Conservation (phyloP, 2,113 vertebrate genomes). For the Neogale vison region DNA sequence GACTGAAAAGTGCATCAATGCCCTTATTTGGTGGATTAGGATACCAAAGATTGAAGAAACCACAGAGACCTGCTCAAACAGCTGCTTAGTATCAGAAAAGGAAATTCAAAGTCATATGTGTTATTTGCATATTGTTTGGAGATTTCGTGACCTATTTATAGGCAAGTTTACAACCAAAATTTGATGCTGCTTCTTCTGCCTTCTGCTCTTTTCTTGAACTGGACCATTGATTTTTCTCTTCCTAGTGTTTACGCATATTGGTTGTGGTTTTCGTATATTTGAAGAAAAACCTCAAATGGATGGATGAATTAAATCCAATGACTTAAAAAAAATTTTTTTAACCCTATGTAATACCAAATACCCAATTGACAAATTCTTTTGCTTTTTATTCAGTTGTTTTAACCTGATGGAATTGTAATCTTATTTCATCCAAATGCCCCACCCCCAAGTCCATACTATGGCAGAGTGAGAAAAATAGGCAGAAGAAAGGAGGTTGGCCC, state of each 20-base stretch:
- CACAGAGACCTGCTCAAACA: neutral
- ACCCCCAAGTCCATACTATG: neutral
- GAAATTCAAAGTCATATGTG: neutral
- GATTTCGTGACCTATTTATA: neutral
- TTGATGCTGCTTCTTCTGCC: neutral
- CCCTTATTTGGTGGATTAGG: neutral
- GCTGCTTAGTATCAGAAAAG: neutral
- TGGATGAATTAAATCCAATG: neutral
- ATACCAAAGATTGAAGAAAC: neutral
- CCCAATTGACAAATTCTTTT: neutral
- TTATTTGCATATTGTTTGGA: neutral
- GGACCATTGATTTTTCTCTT: slow-evolving; percentile 20
- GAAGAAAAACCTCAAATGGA: neutral
- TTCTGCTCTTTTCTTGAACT: neutral
- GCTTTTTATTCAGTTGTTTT: slow-evolving; percentile 9
- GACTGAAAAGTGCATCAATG: neutral
- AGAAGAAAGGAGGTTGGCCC: neutral
- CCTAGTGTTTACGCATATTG: neutral
- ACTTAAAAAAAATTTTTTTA: neutral
- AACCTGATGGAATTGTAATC: neutral
- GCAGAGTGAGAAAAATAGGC: neutral
- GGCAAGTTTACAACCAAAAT: slow-evolving; percentile 25
- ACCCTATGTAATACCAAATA: neutral
- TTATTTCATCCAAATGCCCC: neutral
- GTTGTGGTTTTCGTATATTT: neutral